Percentiles rank a stretch among this genome's conserved stretches.
phyloP scores from a whole-genome alignment of 2,797 vertebrate genomes.

The Oryzias dopingdopingensis region DNA sequence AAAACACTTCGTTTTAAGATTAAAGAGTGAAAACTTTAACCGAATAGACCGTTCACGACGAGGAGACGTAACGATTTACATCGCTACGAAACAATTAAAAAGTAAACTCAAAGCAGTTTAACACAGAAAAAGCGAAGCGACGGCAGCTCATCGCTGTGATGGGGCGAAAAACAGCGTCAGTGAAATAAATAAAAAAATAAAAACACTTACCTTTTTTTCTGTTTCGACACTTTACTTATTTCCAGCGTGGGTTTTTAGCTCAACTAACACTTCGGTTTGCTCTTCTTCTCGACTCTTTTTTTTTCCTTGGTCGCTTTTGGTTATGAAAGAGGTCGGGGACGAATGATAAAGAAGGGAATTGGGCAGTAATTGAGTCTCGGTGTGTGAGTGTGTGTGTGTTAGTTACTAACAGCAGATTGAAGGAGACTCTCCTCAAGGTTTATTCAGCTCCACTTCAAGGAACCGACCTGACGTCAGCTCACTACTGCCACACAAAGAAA shows the following conservation, averaged over 20 bases:
- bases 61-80: constrained; percentile 21
- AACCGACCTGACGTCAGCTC: constrained; percentile 94
- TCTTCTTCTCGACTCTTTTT: constrained; percentile 71
- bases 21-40: constrained; percentile 44
- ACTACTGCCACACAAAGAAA: constrained; percentile 85
- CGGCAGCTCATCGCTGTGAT: constrained; percentile 66
- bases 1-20: constrained; percentile 44
- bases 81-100: constrained; percentile 51
- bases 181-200: constrained; percentile 38
- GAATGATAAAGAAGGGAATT: constrained; percentile 87
- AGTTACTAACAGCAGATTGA: constrained; percentile 91
- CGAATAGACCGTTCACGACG: constrained; percentile 11
- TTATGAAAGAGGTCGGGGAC: constrained; percentile 81
- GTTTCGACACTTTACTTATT: constrained; percentile 81
- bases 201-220: constrained; percentile 78
- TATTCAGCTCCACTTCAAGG: constrained; percentile 95
- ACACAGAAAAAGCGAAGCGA: constrained; percentile 51
- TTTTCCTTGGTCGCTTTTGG: constrained; percentile 71
- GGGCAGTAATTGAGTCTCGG: constrained; percentile 86
- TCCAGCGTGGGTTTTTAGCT: constrained; percentile 70
- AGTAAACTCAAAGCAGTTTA: constrained; percentile 52
- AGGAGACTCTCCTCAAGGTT: constrained; percentile 94
- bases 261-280: constrained; percentile 70
- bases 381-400: constrained; percentile 78
- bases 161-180: constrained; percentile 59